phyloP scores from a whole-genome alignment of 2,888 invertebrate genomes.

The Rotaria sp. region DNA sequence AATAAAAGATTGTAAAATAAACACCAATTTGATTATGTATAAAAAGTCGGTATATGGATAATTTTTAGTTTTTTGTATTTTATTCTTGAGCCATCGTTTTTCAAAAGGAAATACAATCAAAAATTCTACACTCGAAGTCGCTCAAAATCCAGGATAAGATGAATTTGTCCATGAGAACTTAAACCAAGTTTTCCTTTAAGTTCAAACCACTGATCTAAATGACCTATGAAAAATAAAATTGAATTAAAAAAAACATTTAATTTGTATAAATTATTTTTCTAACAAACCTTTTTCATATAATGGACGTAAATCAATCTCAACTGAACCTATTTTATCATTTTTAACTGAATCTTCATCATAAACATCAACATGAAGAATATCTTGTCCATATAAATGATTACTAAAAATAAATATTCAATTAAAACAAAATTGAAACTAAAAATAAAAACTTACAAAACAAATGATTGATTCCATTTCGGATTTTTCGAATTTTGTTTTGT shows the following conservation, averaged over 20 bases:
- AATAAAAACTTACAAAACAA: no score
- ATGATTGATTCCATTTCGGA: no score
- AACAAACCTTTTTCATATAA: not conserved
- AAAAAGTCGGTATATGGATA: not conserved
- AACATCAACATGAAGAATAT: not conserved
- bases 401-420: not conserved
- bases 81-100: not conserved
- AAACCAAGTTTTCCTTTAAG: not conserved
- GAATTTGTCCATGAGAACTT: not conserved
- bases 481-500: no score
- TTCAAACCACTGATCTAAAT: not conserved
- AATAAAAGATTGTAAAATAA: no score
- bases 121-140: not conserved
- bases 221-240: not conserved
- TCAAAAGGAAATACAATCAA: not conserved
- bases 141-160: not conserved
- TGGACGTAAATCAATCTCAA: not conserved
- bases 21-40: no score
- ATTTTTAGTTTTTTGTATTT: not conserved
- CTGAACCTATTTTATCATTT: not conserved
- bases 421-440: no score
- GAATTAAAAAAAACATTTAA: not conserved
- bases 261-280: not conserved
- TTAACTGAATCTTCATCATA: constrained; percentile 12
- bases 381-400: not conserved